A percentile compares a stretch with the other conserved stretches of the same genome.
phyloP scores from a whole-genome alignment of 2,797 vertebrate species.

The Schizopygopsis malacanthus region DNA sequence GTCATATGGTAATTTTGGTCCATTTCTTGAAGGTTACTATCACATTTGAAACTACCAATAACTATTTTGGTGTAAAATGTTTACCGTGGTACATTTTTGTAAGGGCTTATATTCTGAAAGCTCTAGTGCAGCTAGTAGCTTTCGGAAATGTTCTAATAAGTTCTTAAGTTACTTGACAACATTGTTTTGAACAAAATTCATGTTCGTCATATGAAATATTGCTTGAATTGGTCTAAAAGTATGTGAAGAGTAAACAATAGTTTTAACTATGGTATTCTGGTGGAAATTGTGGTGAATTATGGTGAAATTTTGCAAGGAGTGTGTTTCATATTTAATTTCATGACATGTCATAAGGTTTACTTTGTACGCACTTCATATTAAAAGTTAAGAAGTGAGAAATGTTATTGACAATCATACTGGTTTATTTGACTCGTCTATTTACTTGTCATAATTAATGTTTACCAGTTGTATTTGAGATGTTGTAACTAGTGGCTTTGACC shows the following conservation, averaged over 20 bases:
- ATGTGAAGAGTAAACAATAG: not conserved
- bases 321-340: not conserved
- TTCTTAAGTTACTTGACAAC: not conserved
- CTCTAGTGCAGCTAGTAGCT: not conserved
- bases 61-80: not conserved
- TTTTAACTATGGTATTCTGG: not conserved
- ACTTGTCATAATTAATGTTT: too few species aligned
- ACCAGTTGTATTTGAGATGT: not conserved
- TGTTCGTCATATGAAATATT: not conserved
- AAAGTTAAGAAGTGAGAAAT: not conserved
- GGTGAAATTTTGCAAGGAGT: not conserved
- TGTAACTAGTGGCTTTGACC: not conserved
- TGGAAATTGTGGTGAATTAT: not conserved
- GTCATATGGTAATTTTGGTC: not conserved
- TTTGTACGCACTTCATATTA: not conserved
- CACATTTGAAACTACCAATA: not conserved
- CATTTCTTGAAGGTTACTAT: not conserved
- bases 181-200: not conserved
- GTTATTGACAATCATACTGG: not conserved
- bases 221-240: not conserved
- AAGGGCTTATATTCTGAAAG: not conserved
- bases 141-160: not conserved
- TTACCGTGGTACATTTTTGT: not conserved
- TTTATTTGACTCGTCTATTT: not conserved
- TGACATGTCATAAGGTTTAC: not conserved